Evolutionary conservation across 2,113 vertebrate species (phyloP).

Genomic region (Parus major): DNA sequence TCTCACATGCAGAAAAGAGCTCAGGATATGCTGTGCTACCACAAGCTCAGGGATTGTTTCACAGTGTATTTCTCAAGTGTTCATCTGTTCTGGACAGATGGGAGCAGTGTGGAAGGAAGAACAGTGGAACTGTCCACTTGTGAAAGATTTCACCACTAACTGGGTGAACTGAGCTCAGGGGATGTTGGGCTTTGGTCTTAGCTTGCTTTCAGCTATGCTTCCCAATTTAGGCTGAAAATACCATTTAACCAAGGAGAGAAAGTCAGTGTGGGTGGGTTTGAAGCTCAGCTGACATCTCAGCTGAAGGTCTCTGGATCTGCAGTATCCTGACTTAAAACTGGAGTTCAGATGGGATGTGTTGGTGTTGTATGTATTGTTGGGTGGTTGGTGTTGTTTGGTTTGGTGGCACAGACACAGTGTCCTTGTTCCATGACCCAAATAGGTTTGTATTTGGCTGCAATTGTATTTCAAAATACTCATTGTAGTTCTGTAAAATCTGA

Average conservation of each 20-base stretch:
- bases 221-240: not conserved
- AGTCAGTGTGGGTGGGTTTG: not conserved
- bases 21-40: rapidly evolving
- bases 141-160: not conserved
- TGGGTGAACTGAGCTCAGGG: not conserved
- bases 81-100: not conserved
- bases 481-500: not conserved
- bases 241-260: not conserved
- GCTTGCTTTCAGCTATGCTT: not conserved
- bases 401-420: not conserved
- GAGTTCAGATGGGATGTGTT: not conserved
- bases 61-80: not conserved
- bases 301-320: not conserved
- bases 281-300: not conserved
- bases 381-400: not conserved
- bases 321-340: not conserved
- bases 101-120: not conserved
- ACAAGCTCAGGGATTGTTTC: not conserved
- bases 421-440: not conserved
- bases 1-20: not conserved
- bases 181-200: not conserved
- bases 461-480: not conserved
- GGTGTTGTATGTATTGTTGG: not conserved
- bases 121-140: not conserved
- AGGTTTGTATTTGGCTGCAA: not conserved